Evolutionary conservation across 2,113 vertebrate genomes (phyloP).

Genomic region (Nycticryphes semicollaris): DNA sequence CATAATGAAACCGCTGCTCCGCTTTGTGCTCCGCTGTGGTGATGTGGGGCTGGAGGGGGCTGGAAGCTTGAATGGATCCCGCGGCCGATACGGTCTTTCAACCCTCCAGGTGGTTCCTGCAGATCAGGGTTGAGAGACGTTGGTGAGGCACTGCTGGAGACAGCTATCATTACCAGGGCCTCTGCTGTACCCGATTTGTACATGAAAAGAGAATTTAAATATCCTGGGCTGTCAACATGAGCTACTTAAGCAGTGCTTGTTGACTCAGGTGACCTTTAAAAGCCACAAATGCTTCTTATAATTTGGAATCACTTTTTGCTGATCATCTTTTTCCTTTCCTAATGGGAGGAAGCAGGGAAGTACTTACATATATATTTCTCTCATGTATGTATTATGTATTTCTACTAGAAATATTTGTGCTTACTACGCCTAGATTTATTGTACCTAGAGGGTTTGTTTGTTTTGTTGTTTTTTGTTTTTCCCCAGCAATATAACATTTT

Average conservation of each 20-base stretch:
- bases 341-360: background rate
- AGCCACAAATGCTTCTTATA: background rate
- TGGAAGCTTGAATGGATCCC: background rate
- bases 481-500: background rate
- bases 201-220: background rate
- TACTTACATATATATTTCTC: background rate
- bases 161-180: background rate
- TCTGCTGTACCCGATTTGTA: background rate
- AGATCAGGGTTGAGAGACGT: background rate
- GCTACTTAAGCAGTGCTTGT: background rate
- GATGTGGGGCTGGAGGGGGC: background rate
- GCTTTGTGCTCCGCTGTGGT: background rate
- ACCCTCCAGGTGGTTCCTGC: background rate
- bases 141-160: background rate
- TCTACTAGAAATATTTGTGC: background rate
- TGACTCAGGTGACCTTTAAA: background rate
- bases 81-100: background rate
- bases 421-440: constrained; percentile 11
- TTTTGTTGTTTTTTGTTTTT: constrained; percentile 10
- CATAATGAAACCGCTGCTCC: background rate
- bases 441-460: constrained; percentile 34
- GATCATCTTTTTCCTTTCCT: background rate
- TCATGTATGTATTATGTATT: constrained; percentile 6
- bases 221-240: background rate
- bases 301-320: background rate